Percentiles rank a stretch among this genome's conserved stretches.
Conservation (phyloP, 2,888 invertebrate species). For the Catocala fraxini region DNA sequence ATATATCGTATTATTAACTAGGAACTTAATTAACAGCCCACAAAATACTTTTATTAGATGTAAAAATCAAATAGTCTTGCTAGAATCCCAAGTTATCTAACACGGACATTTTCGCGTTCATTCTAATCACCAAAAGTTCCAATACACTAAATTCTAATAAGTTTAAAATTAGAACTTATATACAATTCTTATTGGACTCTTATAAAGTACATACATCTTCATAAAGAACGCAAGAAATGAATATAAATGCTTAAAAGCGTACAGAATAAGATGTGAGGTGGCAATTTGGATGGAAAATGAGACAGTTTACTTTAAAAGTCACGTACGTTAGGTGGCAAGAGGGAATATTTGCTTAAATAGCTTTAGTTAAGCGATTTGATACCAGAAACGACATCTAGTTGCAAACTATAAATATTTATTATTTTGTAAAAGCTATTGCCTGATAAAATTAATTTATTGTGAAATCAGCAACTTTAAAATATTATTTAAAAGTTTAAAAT, state of each 20-base stretch:
- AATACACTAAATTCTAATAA: constrained; percentile 52
- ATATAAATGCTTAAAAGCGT: constrained; percentile 77
- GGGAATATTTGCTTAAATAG: constrained; percentile 41
- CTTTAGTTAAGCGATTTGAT: constrained; percentile 1
- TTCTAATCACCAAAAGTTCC: constrained; percentile 9
- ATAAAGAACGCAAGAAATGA: constrained; percentile 75
- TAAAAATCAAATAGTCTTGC: not conserved
- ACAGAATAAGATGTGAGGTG: constrained; percentile 79
- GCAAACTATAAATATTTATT: not conserved
- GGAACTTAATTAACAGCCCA: no score
- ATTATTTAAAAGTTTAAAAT: not conserved
- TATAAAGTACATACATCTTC: constrained; percentile 72
- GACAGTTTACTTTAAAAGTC: constrained; percentile 79
- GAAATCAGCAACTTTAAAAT: not conserved
- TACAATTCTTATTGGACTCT: constrained; percentile 70
- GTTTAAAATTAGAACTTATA: constrained; percentile 49
- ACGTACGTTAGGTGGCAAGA: constrained; percentile 67
- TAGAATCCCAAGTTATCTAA: not conserved
- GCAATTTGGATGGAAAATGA: constrained; percentile 81
- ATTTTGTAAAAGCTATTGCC: no score
- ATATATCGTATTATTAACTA: no score
- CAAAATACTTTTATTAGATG: no score
- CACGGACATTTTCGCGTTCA: not conserved
- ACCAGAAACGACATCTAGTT: constrained; percentile 71
- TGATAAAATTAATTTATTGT: no score